These are phyloP conservation scores for Micropterix aruncella DNA, from an alignment of 2,888 invertebrate species.

Conservation along the genomic window DNA sequence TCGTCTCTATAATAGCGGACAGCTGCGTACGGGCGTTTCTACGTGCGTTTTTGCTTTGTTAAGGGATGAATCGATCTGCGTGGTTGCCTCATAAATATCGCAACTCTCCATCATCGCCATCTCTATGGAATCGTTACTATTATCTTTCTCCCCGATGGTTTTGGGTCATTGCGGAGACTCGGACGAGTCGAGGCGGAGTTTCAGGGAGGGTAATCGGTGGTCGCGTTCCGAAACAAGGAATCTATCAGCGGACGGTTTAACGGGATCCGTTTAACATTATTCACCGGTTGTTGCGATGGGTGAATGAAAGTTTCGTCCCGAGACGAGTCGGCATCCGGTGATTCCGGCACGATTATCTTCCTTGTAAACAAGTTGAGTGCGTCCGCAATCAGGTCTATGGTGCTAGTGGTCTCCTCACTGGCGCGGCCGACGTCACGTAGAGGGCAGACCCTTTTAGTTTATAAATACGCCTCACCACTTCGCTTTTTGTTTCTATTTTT, in stretches of 20 bases:
- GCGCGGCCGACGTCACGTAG: no score
- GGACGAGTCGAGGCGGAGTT: background rate
- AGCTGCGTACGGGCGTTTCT: no score
- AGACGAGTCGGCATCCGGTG: background rate
- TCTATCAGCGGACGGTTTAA: background rate
- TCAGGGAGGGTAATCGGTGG: background rate
- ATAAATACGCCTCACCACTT: no score
- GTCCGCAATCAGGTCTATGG: no score
- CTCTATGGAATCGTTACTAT: background rate
- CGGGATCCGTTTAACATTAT: background rate
- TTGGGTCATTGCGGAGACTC: no score
- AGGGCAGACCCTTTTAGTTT: no score
- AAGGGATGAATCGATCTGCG: no score
- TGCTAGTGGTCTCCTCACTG: no score
- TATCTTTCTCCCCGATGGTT: background rate
- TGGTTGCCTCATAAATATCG: background rate
- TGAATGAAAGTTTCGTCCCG: background rate
- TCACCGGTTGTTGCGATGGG: background rate
- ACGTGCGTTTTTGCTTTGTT: no score
- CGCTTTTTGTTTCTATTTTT: no score
- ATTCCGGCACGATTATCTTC: background rate
- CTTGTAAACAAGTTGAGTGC: no score
- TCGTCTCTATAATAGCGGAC: no score
- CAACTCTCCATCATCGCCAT: background rate
- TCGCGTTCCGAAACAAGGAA: background rate